phyloP scores from a whole-genome alignment of 2,888 invertebrate genomes.

The Ommatoiulus sabulosus region DNA sequence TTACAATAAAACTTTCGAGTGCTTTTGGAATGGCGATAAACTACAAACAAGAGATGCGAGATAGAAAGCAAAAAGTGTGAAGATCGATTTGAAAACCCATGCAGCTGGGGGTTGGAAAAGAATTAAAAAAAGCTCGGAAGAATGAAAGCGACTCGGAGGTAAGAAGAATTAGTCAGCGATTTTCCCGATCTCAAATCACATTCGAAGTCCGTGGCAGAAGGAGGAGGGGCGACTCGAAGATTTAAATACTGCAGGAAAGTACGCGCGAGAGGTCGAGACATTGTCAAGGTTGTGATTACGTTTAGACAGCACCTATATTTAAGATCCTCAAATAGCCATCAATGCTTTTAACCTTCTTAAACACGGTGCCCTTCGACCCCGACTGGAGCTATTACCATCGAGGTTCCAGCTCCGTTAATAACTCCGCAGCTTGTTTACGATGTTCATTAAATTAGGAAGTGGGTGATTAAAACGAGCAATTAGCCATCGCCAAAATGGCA shows the following conservation, averaged over 20 bases:
- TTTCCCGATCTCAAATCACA: not conserved
- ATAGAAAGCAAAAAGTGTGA: slow-evolving; percentile 49
- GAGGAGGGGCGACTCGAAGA: not conserved
- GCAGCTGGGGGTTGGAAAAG: not conserved
- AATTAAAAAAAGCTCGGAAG: slow-evolving; percentile 11
- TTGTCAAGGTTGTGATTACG: not conserved
- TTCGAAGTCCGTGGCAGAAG: not conserved
- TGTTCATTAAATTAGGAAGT: slow-evolving; percentile 38
- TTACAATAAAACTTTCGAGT: slow-evolving; percentile 51
- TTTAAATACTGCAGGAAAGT: not conserved
- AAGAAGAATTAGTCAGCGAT: slow-evolving; percentile 48
- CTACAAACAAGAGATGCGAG: slow-evolving; percentile 50
- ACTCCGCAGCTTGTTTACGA: slow-evolving; percentile 23
- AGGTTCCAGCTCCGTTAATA: not conserved
- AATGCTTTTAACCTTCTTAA: slow-evolving; percentile 46
- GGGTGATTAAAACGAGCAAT: slow-evolving; percentile 35
- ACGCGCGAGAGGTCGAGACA: not conserved
- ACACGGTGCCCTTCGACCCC: slow-evolving; percentile 15
- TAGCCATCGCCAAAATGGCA: not conserved
- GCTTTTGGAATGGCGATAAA: slow-evolving; percentile 35
- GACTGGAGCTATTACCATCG: not conserved
- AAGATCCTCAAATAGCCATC: slow-evolving; percentile 25
- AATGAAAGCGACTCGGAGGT: slow-evolving; percentile 26
- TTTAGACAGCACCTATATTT: slow-evolving; percentile 29
- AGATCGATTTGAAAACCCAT: slow-evolving; percentile 48